Evolutionary conservation across 2,797 vertebrate species (phyloP).

Genomic region (Cetoscarus ocellatus): DNA sequence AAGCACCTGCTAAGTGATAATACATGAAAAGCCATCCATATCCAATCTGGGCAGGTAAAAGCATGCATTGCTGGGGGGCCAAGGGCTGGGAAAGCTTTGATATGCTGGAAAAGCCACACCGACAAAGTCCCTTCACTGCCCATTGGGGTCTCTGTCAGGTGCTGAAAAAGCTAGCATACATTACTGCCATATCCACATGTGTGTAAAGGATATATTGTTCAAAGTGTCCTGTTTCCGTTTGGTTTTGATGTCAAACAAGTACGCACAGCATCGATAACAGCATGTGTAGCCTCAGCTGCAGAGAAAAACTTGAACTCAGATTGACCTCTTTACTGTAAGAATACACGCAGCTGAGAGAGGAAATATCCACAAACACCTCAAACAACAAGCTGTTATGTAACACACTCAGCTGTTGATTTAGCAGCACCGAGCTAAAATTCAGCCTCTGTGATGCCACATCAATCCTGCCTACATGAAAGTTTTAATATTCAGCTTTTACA

Average conservation of each 20-base stretch:
- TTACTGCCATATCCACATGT: conserved; percentile 5
- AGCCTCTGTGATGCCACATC: neutral
- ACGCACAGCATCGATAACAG: neutral
- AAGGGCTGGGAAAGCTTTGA: conserved; percentile 49
- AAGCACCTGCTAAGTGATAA: conserved; percentile 62
- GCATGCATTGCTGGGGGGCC: conserved; percentile 50
- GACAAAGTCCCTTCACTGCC: conserved; percentile 35
- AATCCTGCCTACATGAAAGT: neutral
- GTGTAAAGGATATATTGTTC: conserved; percentile 3
- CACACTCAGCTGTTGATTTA: neutral
- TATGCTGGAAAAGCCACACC: conserved; percentile 54
- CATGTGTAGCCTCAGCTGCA: conserved; percentile 9
- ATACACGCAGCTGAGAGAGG: neutral
- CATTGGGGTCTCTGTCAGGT: conserved; percentile 21
- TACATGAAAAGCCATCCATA: conserved; percentile 62
- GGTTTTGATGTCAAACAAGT: conserved; percentile 4
- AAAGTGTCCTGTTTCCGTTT: conserved; percentile 14
- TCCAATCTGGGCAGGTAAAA: conserved; percentile 66
- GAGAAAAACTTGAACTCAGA: neutral
- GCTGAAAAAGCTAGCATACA: conserved; percentile 24
- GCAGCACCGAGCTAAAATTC: neutral
- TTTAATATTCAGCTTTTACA: neutral
- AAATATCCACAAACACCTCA: neutral
- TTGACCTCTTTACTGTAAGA: conserved; percentile 3
- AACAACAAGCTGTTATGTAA: neutral